Evolutionary conservation across 2,113 vertebrate genomes (phyloP), one percentile per base, ranked within the genome.

Genomic region (Coptodon rendalli): DNA sequence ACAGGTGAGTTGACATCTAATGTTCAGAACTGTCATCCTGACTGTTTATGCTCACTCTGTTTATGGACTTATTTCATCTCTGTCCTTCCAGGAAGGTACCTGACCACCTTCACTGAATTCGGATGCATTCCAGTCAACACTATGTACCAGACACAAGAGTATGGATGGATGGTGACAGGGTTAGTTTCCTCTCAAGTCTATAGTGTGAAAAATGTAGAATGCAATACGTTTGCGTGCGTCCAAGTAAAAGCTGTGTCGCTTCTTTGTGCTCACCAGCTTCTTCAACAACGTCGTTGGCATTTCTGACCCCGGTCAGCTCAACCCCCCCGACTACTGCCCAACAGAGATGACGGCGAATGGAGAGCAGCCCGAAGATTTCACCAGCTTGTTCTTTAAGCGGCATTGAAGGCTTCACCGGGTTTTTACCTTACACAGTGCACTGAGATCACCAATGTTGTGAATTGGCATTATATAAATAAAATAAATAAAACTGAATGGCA

Each of bases 271-370:
- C 5, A 2, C 17, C 43, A 97, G 96, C 79, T 95, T 78, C 43
- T 95, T 94, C 59, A 86, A 97, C 93, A 96, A 92, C 9, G 3
- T 96, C 22, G 7, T 88, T 2, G 96, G 96, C 9, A 91, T 96
- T 7, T 2, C 59, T 1, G 86, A 96, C 57, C 96, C 96, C 0
- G 0, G 2, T 3, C 6, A 19, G 85, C 95, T 97, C 48, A 83
- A 89, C 48, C 94, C 95, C 9, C 96, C 96, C 0, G 34, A 24
- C 9, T 96, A 92, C 89, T 97, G 96, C 57, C 0, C 13, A 2
- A 83, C 19, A n/a, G 48, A 63, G 9, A 6, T 63, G 14, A 43
- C 34, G 2, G 6, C 7, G 4, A 14, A 7, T 1, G 34, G 56
- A 5, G 48, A 76, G 4, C 52, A 87, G 24, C 83, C 89, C 1